A percentile compares a stretch with the other conserved stretches of the same genome.
Conservation (phyloP, 2,797 vertebrate genomes). For the Pristis pectinata region DNA sequence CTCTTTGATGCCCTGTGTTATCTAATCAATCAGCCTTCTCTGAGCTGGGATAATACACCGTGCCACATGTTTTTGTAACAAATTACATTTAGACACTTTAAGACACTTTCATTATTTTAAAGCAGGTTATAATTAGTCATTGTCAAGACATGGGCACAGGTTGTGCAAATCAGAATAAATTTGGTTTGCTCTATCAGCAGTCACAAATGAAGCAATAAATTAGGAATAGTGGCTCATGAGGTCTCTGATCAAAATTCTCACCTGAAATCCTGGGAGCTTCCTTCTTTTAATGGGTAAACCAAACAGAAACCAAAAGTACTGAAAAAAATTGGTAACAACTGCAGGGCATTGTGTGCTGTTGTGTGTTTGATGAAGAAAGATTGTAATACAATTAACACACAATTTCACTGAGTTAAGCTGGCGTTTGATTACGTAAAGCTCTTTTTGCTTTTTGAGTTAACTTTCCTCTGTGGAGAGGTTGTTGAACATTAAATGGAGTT, state of each 20-base stretch:
- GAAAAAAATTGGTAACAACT: not conserved
- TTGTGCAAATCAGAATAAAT: conserved; percentile 80
- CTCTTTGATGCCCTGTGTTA: conserved; percentile 63
- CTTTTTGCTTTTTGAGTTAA: not conserved
- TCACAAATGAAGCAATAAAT: conserved; percentile 83
- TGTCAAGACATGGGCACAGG: conserved; percentile 72
- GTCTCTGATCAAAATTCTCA: conserved; percentile 63
- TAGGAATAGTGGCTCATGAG: conserved; percentile 72
- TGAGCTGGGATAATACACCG: conserved; percentile 64
- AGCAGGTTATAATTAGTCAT: conserved; percentile 79
- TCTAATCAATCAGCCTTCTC: conserved; percentile 65
- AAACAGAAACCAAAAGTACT: not conserved
- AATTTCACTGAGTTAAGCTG: not conserved
- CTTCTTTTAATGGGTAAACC: conserved; percentile 14
- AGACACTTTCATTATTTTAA: conserved; percentile 81
- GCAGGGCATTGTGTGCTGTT: not conserved
- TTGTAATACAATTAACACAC: conserved; percentile 15
- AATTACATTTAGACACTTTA: conserved; percentile 78
- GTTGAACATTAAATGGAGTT: not conserved
- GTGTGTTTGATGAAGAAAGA: not conserved
- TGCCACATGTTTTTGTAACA: conserved; percentile 76
- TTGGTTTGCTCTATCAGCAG: conserved; percentile 70
- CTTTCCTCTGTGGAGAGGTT: not conserved
- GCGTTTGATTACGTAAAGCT: not conserved
- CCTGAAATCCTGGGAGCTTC: conserved; percentile 54